These are phyloP conservation scores for Cotesia congregata DNA, from an alignment of 2,888 invertebrate genomes.

Conservation along the genomic window DNA sequence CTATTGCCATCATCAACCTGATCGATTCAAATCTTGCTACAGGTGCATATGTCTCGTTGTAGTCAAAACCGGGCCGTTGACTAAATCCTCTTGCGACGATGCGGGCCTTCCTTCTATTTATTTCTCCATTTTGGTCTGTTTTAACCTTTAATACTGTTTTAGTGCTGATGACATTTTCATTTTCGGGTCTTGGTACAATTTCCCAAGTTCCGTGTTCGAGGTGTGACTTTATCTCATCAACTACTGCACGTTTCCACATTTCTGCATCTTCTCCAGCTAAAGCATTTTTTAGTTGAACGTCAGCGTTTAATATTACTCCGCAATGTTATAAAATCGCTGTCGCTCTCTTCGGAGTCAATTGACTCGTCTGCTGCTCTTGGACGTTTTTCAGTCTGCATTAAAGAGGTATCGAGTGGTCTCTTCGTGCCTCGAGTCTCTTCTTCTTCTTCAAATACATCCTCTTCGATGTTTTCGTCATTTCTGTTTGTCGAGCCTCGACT, in stretches of 20 bases:
- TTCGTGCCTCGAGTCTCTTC: background rate
- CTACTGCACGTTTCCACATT: conserved; percentile 25
- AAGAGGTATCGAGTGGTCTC: conserved; percentile 7
- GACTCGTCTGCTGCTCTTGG: background rate
- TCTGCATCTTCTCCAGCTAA: background rate
- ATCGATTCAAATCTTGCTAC: conserved; percentile 32
- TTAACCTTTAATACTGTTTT: conserved; percentile 41
- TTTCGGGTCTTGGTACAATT: conserved; percentile 27
- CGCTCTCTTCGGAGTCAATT: background rate
- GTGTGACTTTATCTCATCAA: conserved; percentile 35
- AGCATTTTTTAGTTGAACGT: background rate
- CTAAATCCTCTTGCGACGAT: conserved; percentile 46
- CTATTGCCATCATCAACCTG: background rate
- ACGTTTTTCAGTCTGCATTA: background rate
- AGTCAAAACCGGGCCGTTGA: conserved; percentile 45
- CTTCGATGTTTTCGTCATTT: background rate
- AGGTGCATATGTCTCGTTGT: conserved; percentile 42
- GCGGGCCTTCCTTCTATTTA: conserved; percentile 44
- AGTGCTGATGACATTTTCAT: conserved; percentile 31
- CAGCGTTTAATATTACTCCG: background rate
- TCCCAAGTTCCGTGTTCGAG: conserved; percentile 43
- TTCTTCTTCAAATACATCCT: background rate
- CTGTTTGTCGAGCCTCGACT: background rate
- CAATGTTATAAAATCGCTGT: background rate
- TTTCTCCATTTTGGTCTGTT: conserved; percentile 36